phyloP scores from a whole-genome alignment of 2,888 invertebrate genomes.

The Leptinotarsa rubiginosa region DNA sequence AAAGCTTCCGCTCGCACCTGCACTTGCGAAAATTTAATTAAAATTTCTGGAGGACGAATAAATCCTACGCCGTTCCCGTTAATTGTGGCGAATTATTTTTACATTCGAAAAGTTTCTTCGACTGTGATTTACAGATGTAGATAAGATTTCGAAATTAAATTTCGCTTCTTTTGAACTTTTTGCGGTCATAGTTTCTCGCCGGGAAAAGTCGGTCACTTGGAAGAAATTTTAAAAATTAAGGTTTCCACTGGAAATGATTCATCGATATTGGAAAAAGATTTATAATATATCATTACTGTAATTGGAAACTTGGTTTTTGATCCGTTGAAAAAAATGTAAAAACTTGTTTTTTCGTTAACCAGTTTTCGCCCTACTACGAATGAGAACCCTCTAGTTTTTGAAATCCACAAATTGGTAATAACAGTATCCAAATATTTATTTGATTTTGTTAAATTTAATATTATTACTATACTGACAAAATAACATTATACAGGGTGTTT shows the following conservation, averaged over 20 bases:
- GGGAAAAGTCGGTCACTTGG: not conserved
- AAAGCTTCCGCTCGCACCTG: constrained; percentile 53
- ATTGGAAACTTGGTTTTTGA: too few relatives aligned
- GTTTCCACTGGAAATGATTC: not conserved
- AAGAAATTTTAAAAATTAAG: not conserved
- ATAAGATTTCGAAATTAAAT: constrained; percentile 38
- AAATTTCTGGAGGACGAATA: constrained; percentile 36
- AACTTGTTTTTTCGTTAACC: too few relatives aligned
- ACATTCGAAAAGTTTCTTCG: constrained; percentile 70
- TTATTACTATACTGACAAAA: too few relatives aligned
- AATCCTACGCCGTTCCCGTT: constrained; percentile 40
- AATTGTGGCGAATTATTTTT: constrained; percentile 54
- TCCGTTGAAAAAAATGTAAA: too few relatives aligned
- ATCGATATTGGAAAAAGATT: not conserved
- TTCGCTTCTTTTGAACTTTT: constrained; percentile 24
- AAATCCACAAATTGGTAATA: too few relatives aligned
- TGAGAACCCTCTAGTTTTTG: too few relatives aligned
- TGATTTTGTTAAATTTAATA: too few relatives aligned
- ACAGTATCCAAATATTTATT: too few relatives aligned
- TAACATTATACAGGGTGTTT: too few relatives aligned
- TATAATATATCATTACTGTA: too few relatives aligned
- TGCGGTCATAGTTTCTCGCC: not conserved
- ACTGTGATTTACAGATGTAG: constrained; percentile 62
- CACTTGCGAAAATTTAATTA: constrained; percentile 55
- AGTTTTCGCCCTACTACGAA: too few relatives aligned